Base-by-base conservation (phyloP, 2,797 vertebrate species). In the Synaphobranchus kaupii region DNA sequence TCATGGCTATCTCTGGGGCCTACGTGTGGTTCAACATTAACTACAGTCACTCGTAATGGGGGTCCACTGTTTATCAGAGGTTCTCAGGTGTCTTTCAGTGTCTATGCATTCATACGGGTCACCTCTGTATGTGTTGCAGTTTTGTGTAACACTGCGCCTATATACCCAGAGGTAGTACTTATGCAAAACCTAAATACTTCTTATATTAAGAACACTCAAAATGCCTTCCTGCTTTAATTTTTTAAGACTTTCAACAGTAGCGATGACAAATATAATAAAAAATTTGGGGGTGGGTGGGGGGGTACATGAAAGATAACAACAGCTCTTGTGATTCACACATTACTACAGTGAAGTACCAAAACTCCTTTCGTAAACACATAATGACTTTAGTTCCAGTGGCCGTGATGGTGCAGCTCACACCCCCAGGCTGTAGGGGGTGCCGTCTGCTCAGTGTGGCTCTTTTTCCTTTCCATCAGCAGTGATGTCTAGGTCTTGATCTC, bases 401-500 rank as follows among this genome's bases (percentile, higher is more conserved):
- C 25, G 56, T 83, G 78, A 84, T 84, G 83, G 66, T 85, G 78
- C 54, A 86, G 84, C 87, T 84, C 39, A 88, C 86, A 89, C 92
- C 81, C 89, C 78, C 25, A 50, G 90, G 89, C 95, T 94, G 92
- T 89, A 93, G 95, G 90, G 92, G 93, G 93, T 85, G 86, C 90
- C 80, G 71, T 9, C 22, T 76, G 86, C 90, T 71, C 66, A 85
- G 88, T 85, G 88, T 44, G 54, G 60, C 87, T 87, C 71, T 85
- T 88, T 88, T 85, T 88, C 73, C 39, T 9, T 25, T 66, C 60
- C 60, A 66, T n/a, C 22, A 66, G 22, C 1, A 22, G 60, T 66
- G 60, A 66, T 25, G 60, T 66, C 25, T 96, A 99, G 80, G 96
- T 97, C 94, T 99, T 99, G 92, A 99, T 99, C 94, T 99, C 98